Evolutionary conservation across 2,888 invertebrate species (phyloP), one percentile per base, ranked within the genome.

Genomic region (Rosalia funebris): DNA sequence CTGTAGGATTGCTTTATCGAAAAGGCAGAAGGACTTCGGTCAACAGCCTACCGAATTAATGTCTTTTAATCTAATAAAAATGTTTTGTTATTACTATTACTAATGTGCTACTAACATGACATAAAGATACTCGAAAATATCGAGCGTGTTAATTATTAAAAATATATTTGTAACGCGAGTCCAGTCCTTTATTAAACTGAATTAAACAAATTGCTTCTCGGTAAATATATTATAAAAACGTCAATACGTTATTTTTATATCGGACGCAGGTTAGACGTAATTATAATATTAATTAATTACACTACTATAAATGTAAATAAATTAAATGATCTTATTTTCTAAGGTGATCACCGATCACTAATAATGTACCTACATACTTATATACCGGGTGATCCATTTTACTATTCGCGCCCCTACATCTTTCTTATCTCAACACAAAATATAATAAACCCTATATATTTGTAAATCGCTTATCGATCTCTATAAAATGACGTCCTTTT

Each of bases 251-350:
- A 66, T 66, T 68, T 66, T 62, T 66, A 54, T 63, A 58, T 56
- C 58, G 48, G 60, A 63, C 65, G 65, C 62, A 68, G 62, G 63
- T 68, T 63, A 65, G 44, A 16, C 42, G 53, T 64, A 66, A 66
- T 68, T 66, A 60, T 59, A 53, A 62, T 63, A 65, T 66, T 63
- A 66, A 68, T 68, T 65, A 62, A 65, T 65, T 60, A 64, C 57
- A 53, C 56, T 37, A 64, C 62, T 58, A 45, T 44, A 55, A 55
- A 54, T 62, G 65, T 60, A 62, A 62, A 62, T 60, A 60, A 53
- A 60, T 42, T 57, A 57, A 46, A 56, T 61, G 54, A 55, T 53
- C 45, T 57, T 57, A 60, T 47, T 60, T 60, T 63, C 54, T 63
- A 54, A 57, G 41, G 46, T 46, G 56, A 60, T 60, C 25, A 25